These are phyloP conservation scores for Salvelinus alpinus DNA, from an alignment of 2,113 vertebrate genomes.

Conservation along the genomic window DNA sequence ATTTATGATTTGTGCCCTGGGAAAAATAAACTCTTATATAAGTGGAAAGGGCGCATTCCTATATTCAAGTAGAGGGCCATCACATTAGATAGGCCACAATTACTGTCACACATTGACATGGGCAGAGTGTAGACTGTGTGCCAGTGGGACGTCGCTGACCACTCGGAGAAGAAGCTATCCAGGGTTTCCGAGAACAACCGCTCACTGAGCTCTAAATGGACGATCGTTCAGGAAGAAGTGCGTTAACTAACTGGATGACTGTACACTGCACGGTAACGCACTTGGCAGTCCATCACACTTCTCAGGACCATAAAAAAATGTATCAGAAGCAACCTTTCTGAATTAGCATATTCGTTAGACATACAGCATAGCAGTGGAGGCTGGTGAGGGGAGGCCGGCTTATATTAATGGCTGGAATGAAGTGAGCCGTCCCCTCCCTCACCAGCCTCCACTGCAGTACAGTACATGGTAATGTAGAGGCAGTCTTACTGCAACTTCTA, in stretches of 20 bases:
- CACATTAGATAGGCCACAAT: neutral
- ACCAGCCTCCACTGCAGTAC: too few relatives aligned
- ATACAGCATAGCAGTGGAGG: neutral
- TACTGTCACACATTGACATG: neutral
- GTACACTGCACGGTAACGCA: too few relatives aligned
- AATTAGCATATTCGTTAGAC: neutral
- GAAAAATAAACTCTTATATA: neutral
- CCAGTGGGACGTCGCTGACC: neutral
- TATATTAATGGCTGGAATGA: too few relatives aligned
- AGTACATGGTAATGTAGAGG: too few relatives aligned
- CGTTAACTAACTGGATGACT: neutral
- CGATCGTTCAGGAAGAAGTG: neutral
- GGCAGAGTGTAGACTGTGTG: neutral
- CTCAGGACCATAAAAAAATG: neutral
- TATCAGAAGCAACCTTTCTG: neutral
- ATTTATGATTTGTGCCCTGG: neutral
- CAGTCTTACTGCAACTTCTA: too few relatives aligned
- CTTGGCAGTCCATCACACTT: too few relatives aligned
- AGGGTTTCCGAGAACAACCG: neutral
- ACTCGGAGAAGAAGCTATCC: neutral
- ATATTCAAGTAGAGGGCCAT: neutral
- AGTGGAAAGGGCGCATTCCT: neutral
- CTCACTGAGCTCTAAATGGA: neutral
- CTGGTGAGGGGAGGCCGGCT: too few relatives aligned
- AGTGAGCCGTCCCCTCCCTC: too few relatives aligned